Conservation (phyloP, 1,140 invertebrate species). For the Neocloeon triangulifer region DNA sequence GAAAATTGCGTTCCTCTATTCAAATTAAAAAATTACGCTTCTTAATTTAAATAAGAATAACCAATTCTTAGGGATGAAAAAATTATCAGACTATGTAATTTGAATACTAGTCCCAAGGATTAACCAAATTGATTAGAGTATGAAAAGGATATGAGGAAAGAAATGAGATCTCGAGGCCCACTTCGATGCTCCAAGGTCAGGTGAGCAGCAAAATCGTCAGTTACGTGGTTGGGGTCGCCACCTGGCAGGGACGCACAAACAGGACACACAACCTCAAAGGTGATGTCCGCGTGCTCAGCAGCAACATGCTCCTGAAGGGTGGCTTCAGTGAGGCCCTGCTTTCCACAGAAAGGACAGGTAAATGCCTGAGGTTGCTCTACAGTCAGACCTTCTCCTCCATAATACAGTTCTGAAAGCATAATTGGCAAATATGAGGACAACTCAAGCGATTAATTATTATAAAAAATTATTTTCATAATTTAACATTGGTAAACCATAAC, state of each 20-base stretch:
- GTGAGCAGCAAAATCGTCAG: slow-evolving; percentile 93
- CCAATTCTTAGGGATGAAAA: too few relatives aligned
- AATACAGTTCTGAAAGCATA: slow-evolving; percentile 81
- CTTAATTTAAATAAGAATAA: too few relatives aligned
- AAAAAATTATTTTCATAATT: too few relatives aligned
- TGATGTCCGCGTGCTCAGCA: slow-evolving; percentile 62
- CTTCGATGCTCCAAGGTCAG: slow-evolving; percentile 82
- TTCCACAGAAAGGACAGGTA: slow-evolving; percentile 90
- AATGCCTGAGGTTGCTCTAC: slow-evolving; percentile 84
- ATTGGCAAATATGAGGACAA: too few relatives aligned
- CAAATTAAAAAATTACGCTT: too few relatives aligned
- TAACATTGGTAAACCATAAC: too few relatives aligned
- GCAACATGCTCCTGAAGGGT: slow-evolving; percentile 82
- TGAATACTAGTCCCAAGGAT: too few relatives aligned
- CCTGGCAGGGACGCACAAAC: slow-evolving; percentile 87
- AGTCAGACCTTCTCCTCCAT: slow-evolving; percentile 71
- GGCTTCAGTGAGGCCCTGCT: slow-evolving; percentile 85
- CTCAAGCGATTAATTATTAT: too few relatives aligned
- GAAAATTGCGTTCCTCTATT: too few relatives aligned
- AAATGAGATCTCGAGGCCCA: slow-evolving; percentile 64
- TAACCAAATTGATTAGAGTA: too few relatives aligned
- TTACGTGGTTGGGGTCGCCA: slow-evolving; percentile 91
- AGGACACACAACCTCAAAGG: slow-evolving; percentile 84
- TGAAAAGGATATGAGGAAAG: slow-evolving; percentile 53
- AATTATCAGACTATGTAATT: too few relatives aligned